phyloP scores from a whole-genome alignment of 1,140 invertebrate species.

The Trinorchestia longiramus region DNA sequence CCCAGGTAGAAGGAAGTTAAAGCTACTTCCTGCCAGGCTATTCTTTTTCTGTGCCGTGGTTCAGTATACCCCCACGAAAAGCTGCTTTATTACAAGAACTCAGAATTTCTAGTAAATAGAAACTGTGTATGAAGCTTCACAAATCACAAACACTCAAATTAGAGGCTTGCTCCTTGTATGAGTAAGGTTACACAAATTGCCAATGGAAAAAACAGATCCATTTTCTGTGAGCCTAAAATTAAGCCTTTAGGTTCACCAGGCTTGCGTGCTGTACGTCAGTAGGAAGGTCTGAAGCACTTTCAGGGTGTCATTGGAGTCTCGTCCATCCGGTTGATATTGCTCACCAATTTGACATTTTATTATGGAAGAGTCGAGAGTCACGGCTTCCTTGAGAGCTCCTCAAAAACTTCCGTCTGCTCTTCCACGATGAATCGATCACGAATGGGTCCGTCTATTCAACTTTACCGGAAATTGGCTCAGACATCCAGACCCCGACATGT shows the following conservation, averaged over 20 bases:
- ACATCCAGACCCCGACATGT: neutral
- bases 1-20: no score
- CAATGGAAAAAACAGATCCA: neutral
- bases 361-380: conserved; percentile 44
- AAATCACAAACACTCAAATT: neutral
- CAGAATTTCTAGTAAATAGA: neutral
- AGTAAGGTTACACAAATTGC: neutral
- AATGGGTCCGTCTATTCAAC: neutral
- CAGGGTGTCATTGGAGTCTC: conserved; percentile 14
- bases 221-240: neutral
- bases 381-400: conserved; percentile 15
- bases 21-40: no score
- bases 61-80: no score
- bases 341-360: conserved; percentile 44
- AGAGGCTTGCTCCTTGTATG: neutral
- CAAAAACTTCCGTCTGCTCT: neutral
- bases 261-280: conserved; percentile 36
- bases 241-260: neutral
- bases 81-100: neutral
- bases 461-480: neutral
- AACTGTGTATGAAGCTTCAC: neutral
- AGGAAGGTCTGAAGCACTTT: neutral
- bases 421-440: neutral
- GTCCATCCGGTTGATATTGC: conserved; percentile 32
- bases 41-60: no score